Evolutionary conservation across 1,140 invertebrate genomes (phyloP), one percentile per base, ranked within the genome.

Genomic region (Berghia stephanieae): DNA sequence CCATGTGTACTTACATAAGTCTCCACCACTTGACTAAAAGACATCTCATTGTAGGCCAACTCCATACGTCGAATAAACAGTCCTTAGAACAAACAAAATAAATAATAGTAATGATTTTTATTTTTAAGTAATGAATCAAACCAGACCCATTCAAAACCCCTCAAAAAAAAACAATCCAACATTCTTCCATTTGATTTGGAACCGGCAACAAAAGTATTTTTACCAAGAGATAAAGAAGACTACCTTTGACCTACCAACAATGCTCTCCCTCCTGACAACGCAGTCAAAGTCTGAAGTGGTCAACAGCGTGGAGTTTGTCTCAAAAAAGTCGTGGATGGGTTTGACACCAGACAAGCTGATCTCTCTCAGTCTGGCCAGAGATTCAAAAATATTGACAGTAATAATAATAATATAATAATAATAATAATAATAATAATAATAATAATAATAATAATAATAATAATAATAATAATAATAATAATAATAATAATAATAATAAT

Each of bases 11-110:
- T 75, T 75, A 75, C 73, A 75, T 24, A 67, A 42, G 49, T 75
- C 31, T 75, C 73, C 6, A 75, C 60, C 49, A 95, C 92, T 90
- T 95, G 94, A 44, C 93, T 93, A 89, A 96, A 96, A 38, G 93
- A 92, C 60, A 96, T 88, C 86, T 94, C 95, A 83, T 96, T 94
- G 87, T 96, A 93, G 74, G 93, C 93, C 1, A 96, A 88, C 72
- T 94, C 92, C 85, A 96, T 94, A 83, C 95, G 90, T 80, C 95
- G 91, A 75, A 96, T 91, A 88, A 95, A 96, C 77, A 95, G 86
- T 42, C 94, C 94, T 89, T 91, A 86, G 87, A 93, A 75, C 75
- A 69, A 27, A 3, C 67, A 38, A 67, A 63, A 55, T 38, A 44
- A 60, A 60, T 4, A 16, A 43, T 5, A 13, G 34, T 13, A 44